Conservation (phyloP, 2,113 vertebrate species). For the Accipiter cooperii region DNA sequence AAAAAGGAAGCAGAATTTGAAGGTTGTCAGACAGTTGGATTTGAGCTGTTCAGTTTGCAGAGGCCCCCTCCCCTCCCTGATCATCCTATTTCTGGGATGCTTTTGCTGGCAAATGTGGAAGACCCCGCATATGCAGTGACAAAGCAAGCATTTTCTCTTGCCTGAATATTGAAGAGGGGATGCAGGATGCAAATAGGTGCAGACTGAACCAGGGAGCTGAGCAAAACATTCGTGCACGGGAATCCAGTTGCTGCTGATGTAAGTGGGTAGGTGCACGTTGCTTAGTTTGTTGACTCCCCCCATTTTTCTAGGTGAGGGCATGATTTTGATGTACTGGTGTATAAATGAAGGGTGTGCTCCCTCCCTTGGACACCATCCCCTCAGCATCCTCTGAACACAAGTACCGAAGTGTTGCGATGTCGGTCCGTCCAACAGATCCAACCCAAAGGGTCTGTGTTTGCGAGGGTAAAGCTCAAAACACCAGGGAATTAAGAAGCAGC, state of each 20-base stretch:
- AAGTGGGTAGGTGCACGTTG: accelerated
- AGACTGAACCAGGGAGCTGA: neutral
- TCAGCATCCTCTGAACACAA: neutral
- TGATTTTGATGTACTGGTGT: accelerated
- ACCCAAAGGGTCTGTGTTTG: accelerated
- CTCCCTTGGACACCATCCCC: neutral
- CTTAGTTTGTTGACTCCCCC: no score
- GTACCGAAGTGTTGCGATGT: neutral
- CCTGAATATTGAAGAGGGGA: neutral
- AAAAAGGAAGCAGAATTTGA: neutral
- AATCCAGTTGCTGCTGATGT: neutral
- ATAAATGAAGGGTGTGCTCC: neutral
- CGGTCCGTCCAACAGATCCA: accelerated
- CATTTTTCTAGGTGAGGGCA: accelerated
- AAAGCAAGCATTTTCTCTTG: neutral
- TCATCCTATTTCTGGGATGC: neutral
- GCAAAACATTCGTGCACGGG: accelerated
- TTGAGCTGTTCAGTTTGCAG: neutral
- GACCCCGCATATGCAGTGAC: accelerated
- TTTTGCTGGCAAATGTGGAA: neutral
- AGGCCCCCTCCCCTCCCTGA: neutral
- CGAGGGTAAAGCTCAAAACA: neutral
- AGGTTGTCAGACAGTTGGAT: neutral
- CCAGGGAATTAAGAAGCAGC: neutral
- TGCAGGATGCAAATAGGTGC: neutral